A percentile compares a stretch with the other conserved stretches of the same genome.
phyloP scores from a whole-genome alignment of 2,797 vertebrate species.

The Xiphophorus birchmanni region DNA sequence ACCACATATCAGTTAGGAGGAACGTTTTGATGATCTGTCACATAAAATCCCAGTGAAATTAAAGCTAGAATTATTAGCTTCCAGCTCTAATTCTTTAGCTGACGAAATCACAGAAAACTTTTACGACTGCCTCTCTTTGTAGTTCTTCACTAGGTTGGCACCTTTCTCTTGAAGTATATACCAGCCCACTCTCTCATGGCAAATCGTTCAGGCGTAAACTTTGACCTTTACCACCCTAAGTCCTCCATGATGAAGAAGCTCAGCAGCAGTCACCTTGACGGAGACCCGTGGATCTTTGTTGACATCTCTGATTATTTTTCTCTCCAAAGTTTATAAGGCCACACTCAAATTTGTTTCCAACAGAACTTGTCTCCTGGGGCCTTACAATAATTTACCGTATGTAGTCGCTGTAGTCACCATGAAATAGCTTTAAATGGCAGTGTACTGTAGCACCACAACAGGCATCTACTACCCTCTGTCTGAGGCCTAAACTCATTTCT shows the following conservation, averaged over 20 bases:
- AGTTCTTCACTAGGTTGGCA: background rate
- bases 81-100: no score
- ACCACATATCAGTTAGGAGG: background rate
- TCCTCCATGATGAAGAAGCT: background rate
- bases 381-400: background rate
- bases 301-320: background rate
- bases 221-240: background rate
- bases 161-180: background rate
- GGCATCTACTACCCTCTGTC: background rate
- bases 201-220: background rate
- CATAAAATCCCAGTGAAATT: background rate
- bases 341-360: background rate
- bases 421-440: background rate
- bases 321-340: background rate
- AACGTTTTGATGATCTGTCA: background rate
- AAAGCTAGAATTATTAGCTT: background rate
- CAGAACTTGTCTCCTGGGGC: background rate
- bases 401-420: background rate
- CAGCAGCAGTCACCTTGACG: background rate
- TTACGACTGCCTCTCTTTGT: background rate
- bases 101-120: background rate
- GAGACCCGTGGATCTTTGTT: background rate
- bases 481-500: background rate
- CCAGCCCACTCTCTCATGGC: background rate
- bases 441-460: background rate